phyloP scores from a whole-genome alignment of 2,888 invertebrate genomes.

The Cheilosia pagana region DNA sequence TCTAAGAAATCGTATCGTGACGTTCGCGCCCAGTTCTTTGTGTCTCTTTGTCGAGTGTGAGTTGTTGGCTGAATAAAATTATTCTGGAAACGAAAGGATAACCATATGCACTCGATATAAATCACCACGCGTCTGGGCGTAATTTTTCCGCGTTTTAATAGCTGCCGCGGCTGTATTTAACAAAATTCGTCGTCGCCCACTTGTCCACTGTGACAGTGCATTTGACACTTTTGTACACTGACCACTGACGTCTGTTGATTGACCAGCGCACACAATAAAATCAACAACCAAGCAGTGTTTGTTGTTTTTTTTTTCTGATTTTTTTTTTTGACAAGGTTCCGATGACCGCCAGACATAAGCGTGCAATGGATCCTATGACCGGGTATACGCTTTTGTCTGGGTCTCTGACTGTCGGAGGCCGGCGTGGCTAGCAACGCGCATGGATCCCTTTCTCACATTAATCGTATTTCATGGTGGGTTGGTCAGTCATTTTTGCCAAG shows the following conservation, averaged over 20 bases:
- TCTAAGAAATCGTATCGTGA: constrained; percentile 23
- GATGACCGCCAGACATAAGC: constrained; percentile 69
- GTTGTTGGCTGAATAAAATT: background rate
- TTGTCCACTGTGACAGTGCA: background rate
- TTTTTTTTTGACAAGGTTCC: constrained; percentile 42
- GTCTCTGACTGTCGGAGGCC: constrained; percentile 14
- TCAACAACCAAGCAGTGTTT: background rate
- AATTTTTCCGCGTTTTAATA: constrained; percentile 27
- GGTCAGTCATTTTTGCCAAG: constrained; percentile 14
- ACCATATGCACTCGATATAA: constrained; percentile 8
- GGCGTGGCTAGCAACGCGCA: constrained; percentile 30
- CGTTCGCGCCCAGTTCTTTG: constrained; percentile 9
- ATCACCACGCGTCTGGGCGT: constrained; percentile 14
- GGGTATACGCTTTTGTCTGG: constrained; percentile 11
- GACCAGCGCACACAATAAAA: background rate
- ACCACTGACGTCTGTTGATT: background rate
- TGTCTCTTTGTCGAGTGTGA: constrained; percentile 14
- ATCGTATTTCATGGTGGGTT: constrained; percentile 50
- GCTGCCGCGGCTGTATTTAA: background rate
- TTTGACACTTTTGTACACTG: background rate
- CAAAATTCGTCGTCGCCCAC: background rate
- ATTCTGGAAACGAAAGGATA: constrained; percentile 5
- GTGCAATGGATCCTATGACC: constrained; percentile 69
- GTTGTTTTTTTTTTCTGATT: background rate
- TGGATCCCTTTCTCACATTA: constrained; percentile 52